phyloP scores from a whole-genome alignment of 2,888 invertebrate species.

The Parnassius mnemosyne region DNA sequence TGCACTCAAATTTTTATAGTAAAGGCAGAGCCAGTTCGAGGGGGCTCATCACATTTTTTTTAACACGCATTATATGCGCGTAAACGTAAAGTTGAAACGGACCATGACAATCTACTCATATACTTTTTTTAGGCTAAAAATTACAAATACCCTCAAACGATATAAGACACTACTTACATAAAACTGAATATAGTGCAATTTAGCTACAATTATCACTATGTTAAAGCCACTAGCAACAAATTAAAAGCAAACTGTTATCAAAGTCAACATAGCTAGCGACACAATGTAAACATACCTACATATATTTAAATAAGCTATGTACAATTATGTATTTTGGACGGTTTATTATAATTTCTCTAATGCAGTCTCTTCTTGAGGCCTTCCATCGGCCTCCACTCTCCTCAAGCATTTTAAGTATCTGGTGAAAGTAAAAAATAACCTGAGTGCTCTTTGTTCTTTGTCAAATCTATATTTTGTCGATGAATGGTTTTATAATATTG shows the following conservation, averaged over 20 bases:
- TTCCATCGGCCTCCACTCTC: slow-evolving; percentile 64
- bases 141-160: too few relatives aligned
- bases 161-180: too few relatives aligned
- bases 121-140: too few relatives aligned
- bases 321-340: slow-evolving; percentile 55
- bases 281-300: slow-evolving; percentile 77
- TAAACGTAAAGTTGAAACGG: too few relatives aligned
- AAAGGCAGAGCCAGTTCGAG: too few relatives aligned
- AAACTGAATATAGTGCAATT: not conserved
- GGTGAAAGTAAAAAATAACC: slow-evolving; percentile 47
- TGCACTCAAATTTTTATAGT: too few relatives aligned
- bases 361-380: slow-evolving; percentile 52
- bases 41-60: too few relatives aligned
- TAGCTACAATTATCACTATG: not conserved
- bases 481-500: not conserved
- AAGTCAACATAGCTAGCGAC: slow-evolving; percentile 37
- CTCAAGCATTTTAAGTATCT: slow-evolving; percentile 66
- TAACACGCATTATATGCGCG: too few relatives aligned
- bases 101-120: too few relatives aligned
- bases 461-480: too few relatives aligned
- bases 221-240: slow-evolving; percentile 5
- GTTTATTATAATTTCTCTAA: slow-evolving; percentile 57
- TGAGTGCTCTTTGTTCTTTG: slow-evolving; percentile 31
- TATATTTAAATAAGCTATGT: slow-evolving; percentile 56
- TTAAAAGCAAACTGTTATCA: not conserved